Conservation (phyloP, 2,888 invertebrate species). For the Leptura quadrifasciata region DNA sequence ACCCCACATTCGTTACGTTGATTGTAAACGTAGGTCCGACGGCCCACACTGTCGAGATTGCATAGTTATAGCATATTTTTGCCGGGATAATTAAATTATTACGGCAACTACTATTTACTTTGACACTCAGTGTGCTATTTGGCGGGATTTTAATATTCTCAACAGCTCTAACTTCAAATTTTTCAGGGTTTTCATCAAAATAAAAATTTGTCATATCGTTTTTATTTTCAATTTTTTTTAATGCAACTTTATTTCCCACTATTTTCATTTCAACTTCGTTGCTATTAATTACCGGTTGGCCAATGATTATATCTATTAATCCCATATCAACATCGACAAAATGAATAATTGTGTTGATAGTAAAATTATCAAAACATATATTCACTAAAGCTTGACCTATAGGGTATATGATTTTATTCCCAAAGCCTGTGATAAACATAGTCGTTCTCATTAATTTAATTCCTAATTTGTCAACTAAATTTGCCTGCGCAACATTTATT, state of each 20-base stretch:
- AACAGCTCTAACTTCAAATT: not conserved
- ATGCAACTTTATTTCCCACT: not conserved
- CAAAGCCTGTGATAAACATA: slow-evolving; percentile 1
- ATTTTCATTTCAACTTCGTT: not conserved
- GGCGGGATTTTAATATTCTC: not conserved
- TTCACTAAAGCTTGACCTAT: not conserved
- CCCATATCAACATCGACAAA: not conserved
- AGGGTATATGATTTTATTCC: not conserved
- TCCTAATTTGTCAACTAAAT: not conserved
- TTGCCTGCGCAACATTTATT: slow-evolving; percentile 5
- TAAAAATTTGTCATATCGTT: not conserved
- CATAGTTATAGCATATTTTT: not conserved
- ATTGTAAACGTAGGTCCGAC: too few relatives aligned
- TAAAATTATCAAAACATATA: not conserved
- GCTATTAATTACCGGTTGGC: not conserved
- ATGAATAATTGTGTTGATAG: not conserved
- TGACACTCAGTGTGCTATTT: too few relatives aligned
- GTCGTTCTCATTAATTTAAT: not conserved
- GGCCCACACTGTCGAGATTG: too few relatives aligned
- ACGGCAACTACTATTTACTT: not conserved
- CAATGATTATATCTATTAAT: slow-evolving; percentile 1
- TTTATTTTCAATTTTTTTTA: not conserved
- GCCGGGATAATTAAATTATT: not conserved
- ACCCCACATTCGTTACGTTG: too few relatives aligned
- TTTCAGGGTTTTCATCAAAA: not conserved